Evolutionary conservation across 1,140 invertebrate species (phyloP), one percentile per base, ranked within the genome.

Genomic region (Penaeus vannamei): DNA sequence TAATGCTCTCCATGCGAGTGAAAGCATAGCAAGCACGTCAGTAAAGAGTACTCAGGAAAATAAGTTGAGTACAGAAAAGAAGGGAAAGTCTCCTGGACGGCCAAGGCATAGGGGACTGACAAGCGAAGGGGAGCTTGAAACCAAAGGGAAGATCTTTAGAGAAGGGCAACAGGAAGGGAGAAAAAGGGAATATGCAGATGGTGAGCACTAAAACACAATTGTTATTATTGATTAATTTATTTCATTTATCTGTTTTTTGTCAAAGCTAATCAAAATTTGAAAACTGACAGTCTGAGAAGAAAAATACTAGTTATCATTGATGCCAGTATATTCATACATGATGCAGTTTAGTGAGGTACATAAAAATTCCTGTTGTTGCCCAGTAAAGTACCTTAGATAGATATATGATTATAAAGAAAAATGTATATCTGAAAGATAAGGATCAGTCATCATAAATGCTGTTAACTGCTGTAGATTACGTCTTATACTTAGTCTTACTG

Each of bases 101-200:
- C 20, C 60, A 59, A 26, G 86, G 82, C 14, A 53, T 60, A 32
- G 46, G 20, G 46, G 76, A 22, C n/a, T 36, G 46, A 36, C 76
- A 42, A 22, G 29, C 23, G 53, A 53, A 32, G 76, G 76, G 32
- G 29, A 26, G 46, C 76, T 46, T 3, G 4, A 46, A 20, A 29
- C 22, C 29, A 79, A 20, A 36, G 76, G n/a, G 22, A 23, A 36
- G 29, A 36, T 20, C 32, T 46, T 36, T 79, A 46, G 46, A 26
- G 76, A 53, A 53, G 53, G 53, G 53, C 10, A 53, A 53, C 4
- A 53, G 53, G 53, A 53, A 53, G 86, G 80, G 32, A 81, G 61
- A 22, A 82, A 46, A 72, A 59, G 53, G 59, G 77, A 87, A 12
- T 87, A 62, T 87, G 60, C 46, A 26, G n/a, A 42, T 46, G 85